Evolutionary conservation across 2,888 invertebrate species (phyloP), one percentile per base, ranked within the genome.

Genomic region (Epistrophella euchroma): DNA sequence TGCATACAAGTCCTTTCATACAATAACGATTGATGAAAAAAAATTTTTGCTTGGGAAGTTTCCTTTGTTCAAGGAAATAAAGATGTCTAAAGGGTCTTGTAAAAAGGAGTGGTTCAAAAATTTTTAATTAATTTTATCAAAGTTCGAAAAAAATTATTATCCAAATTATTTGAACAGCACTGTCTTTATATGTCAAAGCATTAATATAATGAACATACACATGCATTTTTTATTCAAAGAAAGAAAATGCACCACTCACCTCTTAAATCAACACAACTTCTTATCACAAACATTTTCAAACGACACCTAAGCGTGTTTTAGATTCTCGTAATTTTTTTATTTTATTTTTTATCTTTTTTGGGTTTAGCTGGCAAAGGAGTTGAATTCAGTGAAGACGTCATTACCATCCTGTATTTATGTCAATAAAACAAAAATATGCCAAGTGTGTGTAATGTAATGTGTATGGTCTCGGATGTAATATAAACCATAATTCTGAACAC

Each of bases 211-310:
- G 6, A 6, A 10, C 17, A 6, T 15, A 15, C 25, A 52, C 25
- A 52, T 52, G 22, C 22, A 25, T 2, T 52, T 52, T 52, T 1
- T 28, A 7, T n/a, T 32, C 15, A 19, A 43, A 60, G 52, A 13
- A 19, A 19, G 15, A 17, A 2, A 5, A 3, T 4, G 17, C 45
- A 17, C n/a, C 55, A 88, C 88, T 88, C 68, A 88, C 88, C 88
- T 45, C 78, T 71, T 50, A 88, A 73, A 56, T 88, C 86, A 68
- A 88, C 88, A 82, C 88, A 88, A 74, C 88, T 88, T 81, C 82
- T 88, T 79, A 88, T 88, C 74, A 88, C 88, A 82, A 88, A 88
- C 88, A 88, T 88, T 72, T 64, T 86, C n/a, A n/a, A 47, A 17
- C 22, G 47, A 47, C 68, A 47, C 68, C 19, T 19, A 37, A 19